Conservation (phyloP, 2,888 invertebrate genomes). For the Meganola albula region DNA sequence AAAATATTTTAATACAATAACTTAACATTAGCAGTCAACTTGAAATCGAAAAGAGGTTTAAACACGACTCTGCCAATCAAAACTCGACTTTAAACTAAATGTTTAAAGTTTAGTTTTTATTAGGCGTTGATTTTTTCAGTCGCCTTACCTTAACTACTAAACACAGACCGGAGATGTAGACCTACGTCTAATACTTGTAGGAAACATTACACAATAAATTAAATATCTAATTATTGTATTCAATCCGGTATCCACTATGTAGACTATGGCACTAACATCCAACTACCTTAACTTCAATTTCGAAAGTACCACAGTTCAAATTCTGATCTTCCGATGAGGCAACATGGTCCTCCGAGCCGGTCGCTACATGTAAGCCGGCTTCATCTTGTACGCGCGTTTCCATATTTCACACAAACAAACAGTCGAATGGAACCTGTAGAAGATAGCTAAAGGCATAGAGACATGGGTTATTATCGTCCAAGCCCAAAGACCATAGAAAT, state of each 20-base stretch:
- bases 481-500: slow-evolving; percentile 95
- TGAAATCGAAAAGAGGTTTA: slow-evolving; percentile 44
- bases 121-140: no score
- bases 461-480: slow-evolving; percentile 98
- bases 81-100: no score
- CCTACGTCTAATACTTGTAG: slow-evolving; percentile 22
- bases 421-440: slow-evolving; percentile 96
- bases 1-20: slow-evolving; percentile 76
- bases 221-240: slow-evolving; percentile 16
- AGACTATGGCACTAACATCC: slow-evolving; percentile 67
- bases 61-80: no score
- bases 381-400: slow-evolving; percentile 96
- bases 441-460: slow-evolving; percentile 94
- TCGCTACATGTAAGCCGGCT: slow-evolving; percentile 89
- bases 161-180: slow-evolving; percentile 29
- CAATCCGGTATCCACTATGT: slow-evolving; percentile 33
- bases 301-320: slow-evolving; percentile 50
- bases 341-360: slow-evolving; percentile 40
- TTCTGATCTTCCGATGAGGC: slow-evolving; percentile 17
- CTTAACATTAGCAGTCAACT: slow-evolving; percentile 74
- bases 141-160: no score
- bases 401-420: slow-evolving; percentile 97
- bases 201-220: slow-evolving; percentile 17
- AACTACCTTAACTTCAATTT: slow-evolving; percentile 35
- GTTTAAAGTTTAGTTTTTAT: no score